Conservation (phyloP, 2,888 invertebrate species). For the Drosophila lutescens region DNA sequence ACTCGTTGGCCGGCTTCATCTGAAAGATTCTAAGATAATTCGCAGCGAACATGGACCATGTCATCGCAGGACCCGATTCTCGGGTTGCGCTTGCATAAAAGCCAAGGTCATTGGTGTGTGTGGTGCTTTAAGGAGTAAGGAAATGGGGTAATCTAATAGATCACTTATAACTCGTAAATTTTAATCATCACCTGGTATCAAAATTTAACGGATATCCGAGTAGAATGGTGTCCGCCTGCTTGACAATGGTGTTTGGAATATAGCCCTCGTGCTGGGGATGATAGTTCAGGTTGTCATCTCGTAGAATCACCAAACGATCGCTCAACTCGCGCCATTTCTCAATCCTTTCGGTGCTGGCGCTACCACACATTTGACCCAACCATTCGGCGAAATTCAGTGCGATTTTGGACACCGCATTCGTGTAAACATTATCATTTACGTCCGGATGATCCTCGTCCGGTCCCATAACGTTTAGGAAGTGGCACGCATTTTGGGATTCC, state of each 20-base stretch:
- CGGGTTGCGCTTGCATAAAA: conserved; percentile 86
- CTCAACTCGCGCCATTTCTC: conserved; percentile 84
- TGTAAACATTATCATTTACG: conserved; percentile 86
- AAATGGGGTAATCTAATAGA: background rate
- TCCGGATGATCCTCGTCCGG: conserved; percentile 87
- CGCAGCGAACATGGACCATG: conserved; percentile 87
- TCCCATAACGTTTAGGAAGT: conserved; percentile 86
- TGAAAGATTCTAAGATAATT: conserved; percentile 85
- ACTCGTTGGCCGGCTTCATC: conserved; percentile 82
- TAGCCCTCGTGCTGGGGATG: conserved; percentile 87
- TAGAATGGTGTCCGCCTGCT: conserved; percentile 87
- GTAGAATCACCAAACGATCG: conserved; percentile 85
- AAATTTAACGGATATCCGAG: conserved; percentile 86
- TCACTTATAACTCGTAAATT: background rate
- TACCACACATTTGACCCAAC: conserved; percentile 70
- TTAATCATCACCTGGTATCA: conserved; percentile 84
- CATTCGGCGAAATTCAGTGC: conserved; percentile 86
- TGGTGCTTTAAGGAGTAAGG: conserved; percentile 59
- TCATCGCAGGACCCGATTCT: conserved; percentile 87
- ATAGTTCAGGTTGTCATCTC: conserved; percentile 85
- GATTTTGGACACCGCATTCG: conserved; percentile 86
- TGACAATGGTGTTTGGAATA: conserved; percentile 84
- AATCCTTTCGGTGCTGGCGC: conserved; percentile 21
- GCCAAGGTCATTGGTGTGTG: conserved; percentile 85
- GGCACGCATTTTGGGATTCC: conserved; percentile 83